Evolutionary conservation across 2,797 vertebrate genomes (phyloP), one percentile per base, ranked within the genome.

Genomic region (Vultur gryphus): DNA sequence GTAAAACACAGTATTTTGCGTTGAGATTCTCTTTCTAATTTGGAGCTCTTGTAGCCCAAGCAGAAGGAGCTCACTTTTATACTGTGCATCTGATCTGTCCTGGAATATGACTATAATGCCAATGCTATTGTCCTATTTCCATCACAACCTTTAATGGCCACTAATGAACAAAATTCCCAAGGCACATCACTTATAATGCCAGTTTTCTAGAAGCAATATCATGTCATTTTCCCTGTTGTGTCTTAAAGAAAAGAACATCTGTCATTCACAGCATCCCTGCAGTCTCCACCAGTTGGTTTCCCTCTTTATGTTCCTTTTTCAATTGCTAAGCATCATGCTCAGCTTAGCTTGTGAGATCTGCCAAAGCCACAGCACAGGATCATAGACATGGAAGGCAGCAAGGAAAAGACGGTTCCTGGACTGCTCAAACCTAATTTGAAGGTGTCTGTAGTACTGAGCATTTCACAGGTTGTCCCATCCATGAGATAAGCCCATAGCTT

Each of bases 31-130:
- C 33, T 44, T 80, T 79, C 31, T 64, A 4, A 65, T 75, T 64
- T 84, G 26, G 29, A 49, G 23, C 4, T 79, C 28, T 69, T 51
- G 18, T 35, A 84, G 39, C 48, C 37, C 46, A 55, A 59, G 41
- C 37, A 83, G 59, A 57, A 41, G 44, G 11, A 92, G 13, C 10
- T 21, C 25, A 31, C 10, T 67, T 80, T 80, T 31, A 31, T n/a
- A n/a, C 16, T 0, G 0, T 54, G 16, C 8, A 67, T 62, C 69
- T 86, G 10, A 35, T 62, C 7, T 29, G 9, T 48, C 21, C 55
- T 77, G 43, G 33, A 58, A 39, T 51, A 39, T 69, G 44, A 9
- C 39, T 58, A 2, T 26, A 52, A 58, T 81, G 51, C 43, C 49
- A 76, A 1, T 26, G 51, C 51, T 59, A 2, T 37, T 84, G 67